Base-by-base conservation (phyloP, 1,140 invertebrate species). In the Cotesia chilonis region DNA sequence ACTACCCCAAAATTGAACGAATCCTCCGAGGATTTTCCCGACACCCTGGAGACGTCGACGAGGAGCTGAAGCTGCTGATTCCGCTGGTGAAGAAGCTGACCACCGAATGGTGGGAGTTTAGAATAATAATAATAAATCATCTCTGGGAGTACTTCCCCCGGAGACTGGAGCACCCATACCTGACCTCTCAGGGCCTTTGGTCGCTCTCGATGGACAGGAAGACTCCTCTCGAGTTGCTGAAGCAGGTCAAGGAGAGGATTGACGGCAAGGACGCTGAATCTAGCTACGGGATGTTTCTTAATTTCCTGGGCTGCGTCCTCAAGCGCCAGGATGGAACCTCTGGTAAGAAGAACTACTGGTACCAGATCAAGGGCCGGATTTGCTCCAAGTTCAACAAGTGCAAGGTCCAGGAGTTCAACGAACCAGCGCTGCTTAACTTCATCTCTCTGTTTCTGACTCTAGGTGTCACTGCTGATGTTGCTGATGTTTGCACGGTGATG, bases 91-190 rank as follows among this genome's bases (percentile, higher is more conserved):
- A 83, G 57, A 77, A 71, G 66, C 77, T 88, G 28, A 79, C 81
- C 20, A 80, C 76, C 36, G 81, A 87, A 51, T 84, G 84, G 80
- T 87, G 86, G 86, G 78, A 85, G n/a, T 77, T 84, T 1, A 78
- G 81, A 47, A 80, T 83, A 1, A 80, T 82, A 72, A 77, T 86
- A 37, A 77, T 88, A 66, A 81, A 85, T 28, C 74, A 82, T 35
- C 76, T 88, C 4, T 85, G 87, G 82, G 87, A 88, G 38, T 88
- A 85, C 76, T 88, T 87, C 75, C 84, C 87, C 61, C 83, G 85
- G 68, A 80, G 83, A 80, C 79, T 88, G 9, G 83, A 88, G 68
- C 77, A 82, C 72, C 81, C 82, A 9, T 88, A 88, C 72, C 71
- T 88, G n/a, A 52, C 86, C 12, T 79, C 78, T 4, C 79, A 80